A percentile compares a stretch with the other conserved stretches of the same genome.
These are phyloP conservation scores for Myzus persicae DNA, from an alignment of 1,140 invertebrate genomes.

Conservation along the genomic window DNA sequence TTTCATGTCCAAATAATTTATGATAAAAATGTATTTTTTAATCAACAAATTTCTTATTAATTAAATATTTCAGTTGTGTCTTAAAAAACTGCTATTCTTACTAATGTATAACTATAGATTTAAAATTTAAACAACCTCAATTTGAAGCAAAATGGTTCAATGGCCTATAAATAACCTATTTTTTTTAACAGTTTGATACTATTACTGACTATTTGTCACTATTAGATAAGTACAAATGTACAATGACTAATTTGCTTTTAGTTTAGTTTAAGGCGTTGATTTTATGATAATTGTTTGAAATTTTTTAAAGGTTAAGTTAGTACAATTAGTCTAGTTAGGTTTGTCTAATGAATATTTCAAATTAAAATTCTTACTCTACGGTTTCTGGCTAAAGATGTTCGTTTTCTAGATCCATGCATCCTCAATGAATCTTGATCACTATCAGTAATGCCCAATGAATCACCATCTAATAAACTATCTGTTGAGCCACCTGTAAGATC, in stretches of 20 bases:
- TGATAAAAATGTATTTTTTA: not conserved
- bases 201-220: not conserved
- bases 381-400: slow-evolving; percentile 50
- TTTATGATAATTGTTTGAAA: not conserved
- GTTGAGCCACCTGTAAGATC: slow-evolving; percentile 60
- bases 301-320: not conserved
- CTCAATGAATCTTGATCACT: slow-evolving; percentile 51
- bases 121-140: not conserved
- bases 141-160: not conserved
- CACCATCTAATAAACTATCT: slow-evolving; percentile 61
- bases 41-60: not conserved
- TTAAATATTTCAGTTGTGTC: not conserved
- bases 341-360: slow-evolving; percentile 11
- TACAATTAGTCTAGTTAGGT: too few relatives aligned
- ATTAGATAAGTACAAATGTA: not conserved
- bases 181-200: not conserved
- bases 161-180: not conserved
- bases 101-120: not conserved
- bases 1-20: not conserved
- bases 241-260: not conserved
- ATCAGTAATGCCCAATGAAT: slow-evolving; percentile 55
- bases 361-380: slow-evolving; percentile 45
- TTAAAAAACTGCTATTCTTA: not conserved
- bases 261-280: not conserved
- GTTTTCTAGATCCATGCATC: slow-evolving; percentile 52